These are phyloP conservation scores for Brachyhypopomus gauderio DNA, from an alignment of 2,113 vertebrate genomes.

Conservation along the genomic window DNA sequence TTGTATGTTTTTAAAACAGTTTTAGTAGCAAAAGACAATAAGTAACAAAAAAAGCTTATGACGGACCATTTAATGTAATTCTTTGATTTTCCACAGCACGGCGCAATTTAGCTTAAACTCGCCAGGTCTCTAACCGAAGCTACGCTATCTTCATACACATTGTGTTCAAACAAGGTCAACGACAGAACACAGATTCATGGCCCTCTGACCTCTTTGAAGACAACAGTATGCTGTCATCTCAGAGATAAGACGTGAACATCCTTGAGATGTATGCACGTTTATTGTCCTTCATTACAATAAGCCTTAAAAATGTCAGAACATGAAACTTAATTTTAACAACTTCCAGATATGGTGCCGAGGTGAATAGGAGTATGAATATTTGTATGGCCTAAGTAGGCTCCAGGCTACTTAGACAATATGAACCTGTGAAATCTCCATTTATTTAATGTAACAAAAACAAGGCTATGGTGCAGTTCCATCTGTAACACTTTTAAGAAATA, in stretches of 20 bases:
- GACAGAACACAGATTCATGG: neutral
- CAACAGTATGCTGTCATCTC: neutral
- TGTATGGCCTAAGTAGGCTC: neutral
- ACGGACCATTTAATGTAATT: neutral
- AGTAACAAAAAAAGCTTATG: neutral
- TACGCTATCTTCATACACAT: neutral
- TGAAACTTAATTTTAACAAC: neutral
- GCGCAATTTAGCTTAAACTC: neutral
- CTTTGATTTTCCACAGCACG: neutral
- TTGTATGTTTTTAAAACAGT: too few species aligned
- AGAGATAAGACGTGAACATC: slow-evolving; percentile 23
- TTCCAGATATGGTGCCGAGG: neutral
- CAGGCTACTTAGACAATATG: too few species aligned
- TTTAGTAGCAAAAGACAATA: neutral
- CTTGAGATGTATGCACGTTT: neutral
- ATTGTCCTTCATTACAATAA: neutral
- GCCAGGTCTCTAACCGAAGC: neutral
- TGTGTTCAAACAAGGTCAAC: slow-evolving; percentile 22
- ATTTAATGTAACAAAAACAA: too few species aligned
- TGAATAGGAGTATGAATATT: neutral
- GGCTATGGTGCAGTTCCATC: too few species aligned
- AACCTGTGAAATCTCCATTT: too few species aligned
- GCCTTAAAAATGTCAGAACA: neutral
- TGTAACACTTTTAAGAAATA: neutral
- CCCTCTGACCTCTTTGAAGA: slow-evolving; percentile 18